These are phyloP conservation scores for Arrhopalites spinosus DNA, from an alignment of 2,888 invertebrate genomes.

Conservation along the genomic window DNA sequence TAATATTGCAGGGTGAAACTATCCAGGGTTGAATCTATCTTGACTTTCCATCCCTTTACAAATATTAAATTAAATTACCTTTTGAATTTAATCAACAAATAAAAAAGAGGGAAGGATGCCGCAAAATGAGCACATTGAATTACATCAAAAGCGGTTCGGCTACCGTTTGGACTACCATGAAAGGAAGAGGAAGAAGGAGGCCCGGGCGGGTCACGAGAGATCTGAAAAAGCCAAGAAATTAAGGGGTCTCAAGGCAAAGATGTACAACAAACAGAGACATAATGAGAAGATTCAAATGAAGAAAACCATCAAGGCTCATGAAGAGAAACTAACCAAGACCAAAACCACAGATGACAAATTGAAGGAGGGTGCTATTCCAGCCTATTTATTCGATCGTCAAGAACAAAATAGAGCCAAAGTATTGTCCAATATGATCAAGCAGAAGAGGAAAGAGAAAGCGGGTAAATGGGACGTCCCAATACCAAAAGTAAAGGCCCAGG, in stretches of 20 bases:
- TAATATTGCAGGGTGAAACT: conserved; percentile 33
- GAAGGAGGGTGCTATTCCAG: conserved; percentile 90
- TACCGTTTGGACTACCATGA: conserved; percentile 97
- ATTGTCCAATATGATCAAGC: conserved; percentile 98
- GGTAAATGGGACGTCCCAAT: conserved; percentile 99
- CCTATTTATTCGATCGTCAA: conserved; percentile 96
- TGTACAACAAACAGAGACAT: conserved; percentile 94
- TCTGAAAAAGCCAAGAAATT: conserved; percentile 89
- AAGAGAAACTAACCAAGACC: conserved; percentile 81
- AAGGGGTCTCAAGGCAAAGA: conserved; percentile 94
- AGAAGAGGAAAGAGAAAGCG: conserved; percentile 98
- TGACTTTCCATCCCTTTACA: no score
- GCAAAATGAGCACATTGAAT: conserved; percentile 99
- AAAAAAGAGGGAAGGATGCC: conserved; percentile 67
- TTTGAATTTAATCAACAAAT: background rate
- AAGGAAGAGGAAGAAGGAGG: conserved; percentile 91
- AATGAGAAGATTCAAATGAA: conserved; percentile 99
- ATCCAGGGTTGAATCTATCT: conserved; percentile 15
- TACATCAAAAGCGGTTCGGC: conserved; percentile 94
- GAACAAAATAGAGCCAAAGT: conserved; percentile 92
- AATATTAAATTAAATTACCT: background rate
- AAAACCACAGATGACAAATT: conserved; percentile 80
- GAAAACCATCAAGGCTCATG: conserved; percentile 96
- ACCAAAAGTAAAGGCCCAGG: conserved; percentile 95
- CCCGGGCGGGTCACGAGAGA: conserved; percentile 88